Conservation (phyloP, 1,140 invertebrate species). For the Chlorops oryzae region DNA sequence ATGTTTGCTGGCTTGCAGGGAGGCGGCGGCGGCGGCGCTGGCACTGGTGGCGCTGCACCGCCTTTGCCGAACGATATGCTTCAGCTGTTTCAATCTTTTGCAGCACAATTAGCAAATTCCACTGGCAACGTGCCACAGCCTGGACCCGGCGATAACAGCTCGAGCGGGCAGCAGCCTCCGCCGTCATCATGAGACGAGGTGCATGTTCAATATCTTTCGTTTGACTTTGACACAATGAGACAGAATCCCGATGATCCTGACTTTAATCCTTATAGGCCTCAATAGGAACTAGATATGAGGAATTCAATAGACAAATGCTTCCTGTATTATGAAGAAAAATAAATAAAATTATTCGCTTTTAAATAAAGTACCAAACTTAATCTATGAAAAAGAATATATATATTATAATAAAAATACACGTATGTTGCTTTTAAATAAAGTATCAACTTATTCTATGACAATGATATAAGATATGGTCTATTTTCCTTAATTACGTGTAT, state of each 20-base stretch:
- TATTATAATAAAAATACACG: no score
- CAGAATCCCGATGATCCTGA: no score
- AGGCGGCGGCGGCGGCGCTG: conserved; percentile 11
- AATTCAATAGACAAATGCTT: no score
- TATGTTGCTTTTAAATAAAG: no score
- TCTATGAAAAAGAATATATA: no score
- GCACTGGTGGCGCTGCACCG: conserved; percentile 9
- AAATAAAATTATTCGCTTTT: no score
- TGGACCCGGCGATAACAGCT: background rate
- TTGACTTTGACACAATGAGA: no score
- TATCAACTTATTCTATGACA: no score
- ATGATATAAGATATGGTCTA: background rate
- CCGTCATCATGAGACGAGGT: background rate
- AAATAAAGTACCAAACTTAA: no score
- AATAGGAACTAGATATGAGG: background rate
- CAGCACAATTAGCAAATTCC: conserved; percentile 26
- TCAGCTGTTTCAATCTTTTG: conserved; percentile 35
- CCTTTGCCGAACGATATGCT: conserved; percentile 36
- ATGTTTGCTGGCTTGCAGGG: conserved; percentile 25
- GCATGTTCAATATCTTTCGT: background rate
- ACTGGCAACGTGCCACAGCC: conserved; percentile 15
- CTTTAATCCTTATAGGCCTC: no score
- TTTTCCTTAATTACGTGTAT: background rate
- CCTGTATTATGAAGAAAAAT: no score
- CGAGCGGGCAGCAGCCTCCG: conserved; percentile 3